Conservation (phyloP, 2,113 vertebrate species). For the Asarcornis scutulata region DNA sequence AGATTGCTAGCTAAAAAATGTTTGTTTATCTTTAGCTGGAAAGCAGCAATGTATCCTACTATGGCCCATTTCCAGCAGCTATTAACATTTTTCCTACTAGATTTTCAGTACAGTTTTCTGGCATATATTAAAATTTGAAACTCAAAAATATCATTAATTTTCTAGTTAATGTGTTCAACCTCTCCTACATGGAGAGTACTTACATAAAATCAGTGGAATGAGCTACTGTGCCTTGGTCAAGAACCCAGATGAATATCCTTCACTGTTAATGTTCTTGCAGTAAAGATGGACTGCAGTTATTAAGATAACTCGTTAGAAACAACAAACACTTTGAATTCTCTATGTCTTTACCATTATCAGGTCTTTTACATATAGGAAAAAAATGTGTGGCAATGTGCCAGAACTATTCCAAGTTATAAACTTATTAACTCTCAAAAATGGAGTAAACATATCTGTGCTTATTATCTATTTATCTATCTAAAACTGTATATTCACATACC, state of each 20-base stretch:
- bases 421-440: neutral
- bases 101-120: neutral
- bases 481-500: neutral
- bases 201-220: constrained; percentile 16
- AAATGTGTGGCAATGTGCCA: neutral
- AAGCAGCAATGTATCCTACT: constrained; percentile 12
- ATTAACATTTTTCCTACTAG: constrained; percentile 45
- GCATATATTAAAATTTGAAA: constrained; percentile 3
- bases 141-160: constrained; percentile 33
- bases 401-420: neutral
- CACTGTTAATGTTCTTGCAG: neutral
- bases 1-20: constrained; percentile 37
- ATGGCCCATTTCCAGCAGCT: constrained; percentile 30
- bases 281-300: neutral
- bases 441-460: neutral
- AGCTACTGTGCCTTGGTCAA: neutral
- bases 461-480: neutral
- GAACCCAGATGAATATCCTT: neutral
- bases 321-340: neutral
- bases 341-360: neutral
- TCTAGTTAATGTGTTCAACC: neutral
- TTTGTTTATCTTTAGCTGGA: constrained; percentile 20
- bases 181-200: neutral
- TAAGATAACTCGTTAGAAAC: neutral
- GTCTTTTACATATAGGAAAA: neutral